Evolutionary conservation across 2,888 invertebrate genomes (phyloP), one percentile per base, ranked within the genome.

Genomic region (Oxystoma pomonae): DNA sequence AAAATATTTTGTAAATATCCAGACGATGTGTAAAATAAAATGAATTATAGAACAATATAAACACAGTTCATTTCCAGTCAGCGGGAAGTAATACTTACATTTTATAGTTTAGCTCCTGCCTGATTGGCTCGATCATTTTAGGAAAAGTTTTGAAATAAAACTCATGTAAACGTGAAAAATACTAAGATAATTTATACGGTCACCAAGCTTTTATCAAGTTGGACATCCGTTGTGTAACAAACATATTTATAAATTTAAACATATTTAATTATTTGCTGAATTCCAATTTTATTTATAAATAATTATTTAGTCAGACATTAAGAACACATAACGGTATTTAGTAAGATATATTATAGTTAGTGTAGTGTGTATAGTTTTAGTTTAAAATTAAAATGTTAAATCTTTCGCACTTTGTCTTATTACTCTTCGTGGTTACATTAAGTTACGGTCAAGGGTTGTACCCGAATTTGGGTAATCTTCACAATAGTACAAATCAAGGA

Each of bases 361-460:
- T n/a, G n/a, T n/a, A n/a, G n/a, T n/a, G n/a, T n/a, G n/a, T n/a
- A n/a, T n/a, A n/a, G 12, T 35, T 35, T 35, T 35, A 35, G 12
- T 35, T 7, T 35, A 35, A 12, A 7, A 7, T 35, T 35, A 35
- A 35, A 3, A 35, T 35, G 35, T 3, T 35, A 12, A 35, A 35
- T 35, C 12, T 35, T 35, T 3, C 3, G 12, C 12, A 3, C 12
- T 12, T 35, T 7, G 35, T 35, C 5, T 35, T 35, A 12, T 3
- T 35, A 7, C 35, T 35, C 35, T 35, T 35, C 12, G 12, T 35
- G 12, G 35, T 35, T 7, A 3, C 35, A 12, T 12, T 35, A 12
- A 35, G 5, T 35, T 53, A 17, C 7, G 53, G 53, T 3, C 53
- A 61, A 58, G 58, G 61, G 53, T 18, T 67, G 12, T 67, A 67